These are phyloP conservation scores for Penaeus monodon DNA, from an alignment of 2,888 invertebrate species.

Conservation along the genomic window DNA sequence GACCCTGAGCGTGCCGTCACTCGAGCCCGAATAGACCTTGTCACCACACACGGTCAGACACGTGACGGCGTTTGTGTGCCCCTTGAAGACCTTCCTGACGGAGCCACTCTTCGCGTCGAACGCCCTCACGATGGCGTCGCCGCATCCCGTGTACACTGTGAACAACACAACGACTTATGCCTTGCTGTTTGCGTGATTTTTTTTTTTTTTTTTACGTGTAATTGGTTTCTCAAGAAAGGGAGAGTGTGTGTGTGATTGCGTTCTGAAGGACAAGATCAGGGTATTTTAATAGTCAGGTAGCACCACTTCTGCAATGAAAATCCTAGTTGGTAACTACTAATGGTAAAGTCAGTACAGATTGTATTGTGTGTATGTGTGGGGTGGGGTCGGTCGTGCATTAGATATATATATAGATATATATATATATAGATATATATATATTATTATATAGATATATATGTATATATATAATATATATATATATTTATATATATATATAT, in stretches of 20 bases:
- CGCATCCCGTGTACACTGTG: conserved; percentile 71
- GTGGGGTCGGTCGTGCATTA: no score
- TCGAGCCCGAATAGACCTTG: conserved; percentile 71
- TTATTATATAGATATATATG: neutral
- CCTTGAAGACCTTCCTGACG: conserved; percentile 68
- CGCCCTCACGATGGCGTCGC: conserved; percentile 70
- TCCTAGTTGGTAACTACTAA: no score
- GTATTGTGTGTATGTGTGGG: no score
- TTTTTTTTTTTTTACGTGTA: no score
- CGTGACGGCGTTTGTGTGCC: conserved; percentile 72
- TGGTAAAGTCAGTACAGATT: no score
- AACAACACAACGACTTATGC: neutral
- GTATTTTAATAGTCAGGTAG: no score
- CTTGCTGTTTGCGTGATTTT: neutral
- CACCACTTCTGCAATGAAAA: no score
- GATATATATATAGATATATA: neutral
- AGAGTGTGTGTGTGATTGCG: no score
- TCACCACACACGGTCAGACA: conserved; percentile 71
- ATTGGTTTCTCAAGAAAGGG: no score
- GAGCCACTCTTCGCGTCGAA: conserved; percentile 71
- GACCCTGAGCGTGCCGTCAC: conserved; percentile 72
- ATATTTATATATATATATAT: neutral
- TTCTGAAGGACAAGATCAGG: no score
- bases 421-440: neutral
- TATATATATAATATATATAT: conserved; percentile 7